These are phyloP conservation scores for Brenthis hecate DNA, from an alignment of 2,888 invertebrate genomes.

Conservation along the genomic window DNA sequence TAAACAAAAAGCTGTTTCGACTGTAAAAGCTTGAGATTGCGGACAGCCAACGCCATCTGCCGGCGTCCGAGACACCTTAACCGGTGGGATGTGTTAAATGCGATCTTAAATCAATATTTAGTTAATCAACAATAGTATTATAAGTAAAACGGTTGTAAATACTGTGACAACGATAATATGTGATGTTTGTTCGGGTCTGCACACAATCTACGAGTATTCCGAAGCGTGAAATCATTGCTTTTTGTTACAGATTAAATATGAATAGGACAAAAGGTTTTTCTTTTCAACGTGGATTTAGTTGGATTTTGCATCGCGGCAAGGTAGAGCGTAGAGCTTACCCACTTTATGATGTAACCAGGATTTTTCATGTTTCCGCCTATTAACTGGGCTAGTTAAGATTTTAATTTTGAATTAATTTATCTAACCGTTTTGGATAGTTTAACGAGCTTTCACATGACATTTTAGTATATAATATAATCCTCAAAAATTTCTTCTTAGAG, in stretches of 20 bases:
- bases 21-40: background rate
- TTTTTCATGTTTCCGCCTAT: slow-evolving; percentile 11
- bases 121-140: slow-evolving; percentile 80
- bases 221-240: slow-evolving; percentile 81
- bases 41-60: slow-evolving; percentile 64
- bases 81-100: slow-evolving; percentile 79
- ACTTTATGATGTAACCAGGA: slow-evolving; percentile 16
- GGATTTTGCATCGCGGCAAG: slow-evolving; percentile 28
- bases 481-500: too few relatives aligned
- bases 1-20: too few relatives aligned
- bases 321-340: slow-evolving; percentile 12
- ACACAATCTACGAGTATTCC: slow-evolving; percentile 81
- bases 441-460: too few relatives aligned
- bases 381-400: slow-evolving; percentile 17
- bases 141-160: slow-evolving; percentile 82
- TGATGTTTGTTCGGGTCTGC: slow-evolving; percentile 79
- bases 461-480: too few relatives aligned
- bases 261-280: slow-evolving; percentile 53
- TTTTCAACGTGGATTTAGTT: slow-evolving; percentile 34
- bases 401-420: background rate
- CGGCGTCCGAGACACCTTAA: slow-evolving; percentile 42
- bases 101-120: slow-evolving; percentile 76
- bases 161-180: slow-evolving; percentile 82
- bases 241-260: slow-evolving; percentile 80
- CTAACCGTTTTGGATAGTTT: too few relatives aligned